These are phyloP conservation scores for Ancistrus triradiatus DNA, from an alignment of 2,113 vertebrate species.

Conservation along the genomic window DNA sequence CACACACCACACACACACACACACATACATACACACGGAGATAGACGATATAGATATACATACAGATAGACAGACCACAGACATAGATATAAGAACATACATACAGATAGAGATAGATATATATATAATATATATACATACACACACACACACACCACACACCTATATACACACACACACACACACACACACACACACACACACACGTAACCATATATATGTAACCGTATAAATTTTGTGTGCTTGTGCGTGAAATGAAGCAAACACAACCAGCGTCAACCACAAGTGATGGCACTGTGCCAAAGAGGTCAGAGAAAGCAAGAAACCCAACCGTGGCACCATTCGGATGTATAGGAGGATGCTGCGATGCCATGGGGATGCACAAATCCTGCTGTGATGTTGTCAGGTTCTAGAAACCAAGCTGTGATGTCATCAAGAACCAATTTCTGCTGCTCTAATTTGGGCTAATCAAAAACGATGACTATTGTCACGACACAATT, in stretches of 20 bases:
- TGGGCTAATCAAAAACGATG: conserved; percentile 28
- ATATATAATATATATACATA: no score
- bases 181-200: no score
- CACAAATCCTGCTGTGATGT: background rate
- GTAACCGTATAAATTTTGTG: no score
- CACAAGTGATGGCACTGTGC: background rate
- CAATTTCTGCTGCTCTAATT: conserved; percentile 34
- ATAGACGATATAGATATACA: no score
- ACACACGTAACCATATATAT: no score
- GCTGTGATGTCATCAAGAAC: conserved; percentile 28
- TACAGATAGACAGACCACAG: no score
- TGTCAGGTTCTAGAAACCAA: background rate
- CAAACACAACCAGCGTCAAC: background rate
- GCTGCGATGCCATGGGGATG: background rate
- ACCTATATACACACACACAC: no score
- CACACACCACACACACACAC: no score
- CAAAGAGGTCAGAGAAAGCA: background rate
- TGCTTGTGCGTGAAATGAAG: background rate
- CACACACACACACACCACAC: no score
- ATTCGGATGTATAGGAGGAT: background rate
- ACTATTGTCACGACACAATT: conserved; percentile 35
- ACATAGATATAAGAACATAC: no score
- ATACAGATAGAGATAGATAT: no score
- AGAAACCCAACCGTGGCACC: background rate
- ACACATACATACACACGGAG: no score